These are phyloP conservation scores for Vandiemenella viatica DNA, from an alignment of 2,888 invertebrate genomes.

Conservation along the genomic window DNA sequence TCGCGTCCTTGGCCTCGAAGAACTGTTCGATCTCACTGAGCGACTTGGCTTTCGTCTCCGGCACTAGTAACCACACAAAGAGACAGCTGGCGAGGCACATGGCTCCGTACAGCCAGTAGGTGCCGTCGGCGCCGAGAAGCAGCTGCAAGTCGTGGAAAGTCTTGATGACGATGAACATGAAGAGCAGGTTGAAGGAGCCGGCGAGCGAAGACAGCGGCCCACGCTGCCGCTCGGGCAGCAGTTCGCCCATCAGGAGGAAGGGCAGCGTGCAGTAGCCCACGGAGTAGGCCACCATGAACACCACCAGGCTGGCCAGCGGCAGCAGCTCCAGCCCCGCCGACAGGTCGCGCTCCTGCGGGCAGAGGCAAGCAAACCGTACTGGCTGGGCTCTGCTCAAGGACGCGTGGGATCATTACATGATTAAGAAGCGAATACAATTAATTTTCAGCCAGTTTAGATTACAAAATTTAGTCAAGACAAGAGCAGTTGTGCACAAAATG, in stretches of 20 bases:
- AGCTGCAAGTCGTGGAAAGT: constrained; percentile 30
- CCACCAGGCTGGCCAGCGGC: constrained; percentile 38
- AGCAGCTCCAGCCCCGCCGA: constrained; percentile 25
- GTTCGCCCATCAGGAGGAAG: constrained; percentile 43
- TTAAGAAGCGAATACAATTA: no score
- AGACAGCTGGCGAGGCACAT: constrained; percentile 36
- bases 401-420: no score
- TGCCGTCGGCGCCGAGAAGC: constrained; percentile 36
- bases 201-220: constrained; percentile 39
- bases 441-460: no score
- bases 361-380: no score
- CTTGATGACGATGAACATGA: constrained; percentile 42
- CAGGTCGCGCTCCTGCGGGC: constrained; percentile 25
- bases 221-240: constrained; percentile 41
- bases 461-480: no score
- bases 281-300: constrained; percentile 44
- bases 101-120: constrained; percentile 39
- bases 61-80: constrained; percentile 39
- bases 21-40: constrained; percentile 44
- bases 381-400: no score
- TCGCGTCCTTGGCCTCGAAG: constrained; percentile 7
- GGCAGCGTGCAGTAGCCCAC: constrained; percentile 47
- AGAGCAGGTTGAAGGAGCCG: constrained; percentile 37
- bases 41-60: constrained; percentile 56
- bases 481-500: no score